A percentile compares a stretch with the other conserved stretches of the same genome.
phyloP scores from a whole-genome alignment of 30 jellyfish, hydroid and myxozoan genomes.

The Euphysa ruthae region DNA sequence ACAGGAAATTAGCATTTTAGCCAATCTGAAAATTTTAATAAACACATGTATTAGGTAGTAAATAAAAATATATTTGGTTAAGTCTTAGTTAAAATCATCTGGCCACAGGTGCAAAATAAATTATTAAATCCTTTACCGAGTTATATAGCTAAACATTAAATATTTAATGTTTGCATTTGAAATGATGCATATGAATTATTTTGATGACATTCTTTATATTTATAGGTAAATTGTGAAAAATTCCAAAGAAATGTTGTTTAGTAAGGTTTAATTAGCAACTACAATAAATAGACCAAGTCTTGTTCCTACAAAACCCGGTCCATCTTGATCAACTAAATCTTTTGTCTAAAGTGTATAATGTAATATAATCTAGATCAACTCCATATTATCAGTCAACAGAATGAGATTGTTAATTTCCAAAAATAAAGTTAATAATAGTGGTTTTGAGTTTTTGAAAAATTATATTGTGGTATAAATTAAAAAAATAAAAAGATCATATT shows the following conservation, averaged over 20 bases:
- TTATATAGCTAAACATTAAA: neutral
- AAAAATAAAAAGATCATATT: too few species aligned
- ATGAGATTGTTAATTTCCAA: too few species aligned
- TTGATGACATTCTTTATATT: neutral
- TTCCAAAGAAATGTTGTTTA: neutral
- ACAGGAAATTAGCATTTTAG: neutral
- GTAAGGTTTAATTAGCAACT: neutral
- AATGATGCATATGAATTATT: neutral
- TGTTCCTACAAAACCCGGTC: neutral
- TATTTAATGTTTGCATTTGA: neutral
- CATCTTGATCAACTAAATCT: slow-evolving; percentile 5
- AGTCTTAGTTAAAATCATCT: too few species aligned
- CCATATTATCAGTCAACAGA: neutral
- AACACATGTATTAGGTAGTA: too few species aligned
- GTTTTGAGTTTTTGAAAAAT: too few species aligned
- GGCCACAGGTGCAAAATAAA: too few species aligned
- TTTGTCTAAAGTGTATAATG: neutral
- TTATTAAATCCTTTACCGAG: neutral
- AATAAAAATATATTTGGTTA: too few species aligned
- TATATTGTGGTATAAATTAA: too few species aligned
- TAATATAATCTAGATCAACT: neutral
- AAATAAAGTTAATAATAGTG: too few species aligned
- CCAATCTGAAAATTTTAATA: too few species aligned
- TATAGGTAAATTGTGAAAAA: neutral
- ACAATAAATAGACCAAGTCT: slow-evolving; percentile 3